Evolutionary conservation across 2,888 invertebrate species (phyloP), one percentile per base, ranked within the genome.

Genomic region (Myathropa florea): DNA sequence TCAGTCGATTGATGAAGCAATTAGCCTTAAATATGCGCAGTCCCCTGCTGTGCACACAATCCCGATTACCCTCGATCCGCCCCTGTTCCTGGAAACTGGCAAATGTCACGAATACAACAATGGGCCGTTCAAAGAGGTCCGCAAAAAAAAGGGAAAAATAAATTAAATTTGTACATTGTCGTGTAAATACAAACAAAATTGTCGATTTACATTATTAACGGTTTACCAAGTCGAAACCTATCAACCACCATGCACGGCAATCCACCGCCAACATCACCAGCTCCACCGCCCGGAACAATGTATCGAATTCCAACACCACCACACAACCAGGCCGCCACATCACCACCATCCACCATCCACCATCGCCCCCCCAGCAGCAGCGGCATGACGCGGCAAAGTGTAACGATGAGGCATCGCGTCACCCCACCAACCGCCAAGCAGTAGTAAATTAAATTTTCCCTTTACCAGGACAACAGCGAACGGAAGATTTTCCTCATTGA

Each of bases 161-260:
- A 85, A 81, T 85, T 85, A 65, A 85, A 85, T 85, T 85, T 81
- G 81, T 81, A 85, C 85, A 85, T 85, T 85, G 85, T 85, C 81
- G 81, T 85, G 85, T 85, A 85, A 85, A 85, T 81, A 77, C 85
- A 81, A 84, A 84, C 81, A 84, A 85, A 85, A 81, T 85, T 85
- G 85, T 78, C 81, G 81, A 85, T 85, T 85, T 85, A 85, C 81
- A 81, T 85, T 85, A 85, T 81, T 85, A 85, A 85, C 85, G 81
- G 85, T 81, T 85, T 85, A 81, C 81, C 85, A 85, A 85, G 81
- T 78, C 85, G 85, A 81, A 85, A 73, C 85, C 81, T 81, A 81
- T 81, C 76, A 77, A 85, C 81, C 84, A 68, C 83, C 83, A 76
- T 59, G 39, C 65, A 79, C 23, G 57, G 70, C 39, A 57, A 57